Evolutionary conservation across 2,797 vertebrate species (phyloP), one percentile per base, ranked within the genome.

Genomic region (Peromyscus nudipes): DNA sequence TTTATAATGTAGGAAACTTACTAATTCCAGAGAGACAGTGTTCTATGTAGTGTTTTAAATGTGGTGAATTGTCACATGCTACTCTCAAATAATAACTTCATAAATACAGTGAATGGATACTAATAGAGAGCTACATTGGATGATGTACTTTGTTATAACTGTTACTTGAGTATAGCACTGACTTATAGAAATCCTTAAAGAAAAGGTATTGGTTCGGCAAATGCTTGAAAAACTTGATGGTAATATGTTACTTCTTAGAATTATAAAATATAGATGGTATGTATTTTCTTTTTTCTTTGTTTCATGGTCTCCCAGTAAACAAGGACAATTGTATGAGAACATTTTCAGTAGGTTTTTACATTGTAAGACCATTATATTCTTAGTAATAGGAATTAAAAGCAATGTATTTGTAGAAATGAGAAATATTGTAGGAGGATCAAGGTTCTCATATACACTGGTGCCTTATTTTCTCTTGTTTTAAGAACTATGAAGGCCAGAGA

Each of bases 261-360:
- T 27, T 80, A 43, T 25, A 86, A 76, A 95, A 65, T 89, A n/a
- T 43, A 81, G 19, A 10, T 92, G 4, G 31, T 88, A 3, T 34
- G n/a, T 71, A 29, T 77, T 52, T 76, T 93, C 75, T 52, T 46
- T 96, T 1, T 77, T 14, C 21, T 81, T 71, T 71, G 1, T 62
- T 13, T 95, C 92, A 79, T 17, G 75, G 86, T 34, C 57, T 73
- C 1, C 55, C 3, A 90, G 9, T 88, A 73, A 88, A 57, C 14
- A 29, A n/a, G 0, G 71, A 5, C 9, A 37, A 37, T 49, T 43
- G 62, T 23, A 62, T 23, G 65, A 62, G 52, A 62, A 57, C 5
- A 86, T 80, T 93, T 81, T 89, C 3, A 65, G 16, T 96, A 86
- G 34, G 34, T 81, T 92, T 96, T 96, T 75, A 49, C 9, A 83